These are phyloP conservation scores for Macrophya alboannulata DNA, from an alignment of 2,888 invertebrate species.

Conservation along the genomic window DNA sequence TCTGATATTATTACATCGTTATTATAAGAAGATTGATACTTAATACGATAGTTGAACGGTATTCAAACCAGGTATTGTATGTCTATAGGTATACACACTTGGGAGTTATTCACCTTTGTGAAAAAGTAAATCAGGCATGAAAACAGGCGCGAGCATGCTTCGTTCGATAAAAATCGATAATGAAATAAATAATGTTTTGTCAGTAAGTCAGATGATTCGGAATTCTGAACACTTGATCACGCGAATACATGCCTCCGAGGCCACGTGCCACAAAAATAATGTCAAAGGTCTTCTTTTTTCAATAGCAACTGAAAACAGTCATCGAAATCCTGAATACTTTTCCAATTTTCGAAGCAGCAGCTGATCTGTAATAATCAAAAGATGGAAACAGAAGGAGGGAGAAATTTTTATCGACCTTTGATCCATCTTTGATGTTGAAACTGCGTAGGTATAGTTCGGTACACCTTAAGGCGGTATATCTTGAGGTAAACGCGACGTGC, in stretches of 20 bases:
- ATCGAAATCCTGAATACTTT: neutral
- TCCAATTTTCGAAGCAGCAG: neutral
- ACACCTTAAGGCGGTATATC: slow-evolving; percentile 56
- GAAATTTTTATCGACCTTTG: neutral
- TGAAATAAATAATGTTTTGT: neutral
- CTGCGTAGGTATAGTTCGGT: neutral
- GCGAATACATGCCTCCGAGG: neutral
- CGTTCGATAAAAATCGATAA: neutral
- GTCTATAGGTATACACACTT: neutral
- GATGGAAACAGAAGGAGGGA: neutral
- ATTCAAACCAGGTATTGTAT: neutral
- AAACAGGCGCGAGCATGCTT: slow-evolving; percentile 8
- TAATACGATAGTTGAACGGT: slow-evolving; percentile 32
- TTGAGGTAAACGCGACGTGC: slow-evolving; percentile 66
- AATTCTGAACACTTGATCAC: neutral
- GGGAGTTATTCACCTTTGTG: slow-evolving; percentile 18
- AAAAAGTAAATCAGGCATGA: slow-evolving; percentile 32
- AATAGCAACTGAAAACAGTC: neutral
- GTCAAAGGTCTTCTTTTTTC: neutral
- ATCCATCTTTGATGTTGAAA: slow-evolving; percentile 3
- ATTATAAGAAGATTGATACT: slow-evolving; percentile 46
- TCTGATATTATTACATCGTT: slow-evolving; percentile 37
- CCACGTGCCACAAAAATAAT: slow-evolving; percentile 16
- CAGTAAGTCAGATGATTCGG: neutral
- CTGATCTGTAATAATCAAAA: neutral